Conservation (phyloP, 2,888 invertebrate genomes). For the Phoenoteleia sp. region DNA sequence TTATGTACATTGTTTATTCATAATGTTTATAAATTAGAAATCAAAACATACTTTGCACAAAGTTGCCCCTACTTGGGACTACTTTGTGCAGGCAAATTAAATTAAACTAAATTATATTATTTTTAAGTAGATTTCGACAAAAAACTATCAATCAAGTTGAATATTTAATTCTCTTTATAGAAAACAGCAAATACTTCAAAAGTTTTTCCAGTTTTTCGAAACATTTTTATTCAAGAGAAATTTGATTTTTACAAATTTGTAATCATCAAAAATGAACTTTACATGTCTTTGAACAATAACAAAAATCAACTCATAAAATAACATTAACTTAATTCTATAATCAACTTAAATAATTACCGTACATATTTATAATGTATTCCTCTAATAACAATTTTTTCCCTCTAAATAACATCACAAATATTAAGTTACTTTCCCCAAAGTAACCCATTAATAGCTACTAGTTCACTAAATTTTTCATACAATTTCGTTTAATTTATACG, state of each 20-base stretch:
- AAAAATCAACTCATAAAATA: not conserved
- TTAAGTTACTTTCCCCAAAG: no score
- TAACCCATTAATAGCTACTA: no score
- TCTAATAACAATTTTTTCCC: not conserved
- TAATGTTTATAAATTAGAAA: not conserved
- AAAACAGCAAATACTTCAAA: not conserved
- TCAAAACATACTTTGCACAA: conserved; percentile 18
- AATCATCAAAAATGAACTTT: not conserved
- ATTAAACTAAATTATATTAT: not conserved
- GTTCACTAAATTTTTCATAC: no score
- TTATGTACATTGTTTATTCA: not conserved
- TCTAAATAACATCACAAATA: no score
- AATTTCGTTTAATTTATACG: not conserved
- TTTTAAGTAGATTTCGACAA: not conserved
- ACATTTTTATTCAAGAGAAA: not conserved
- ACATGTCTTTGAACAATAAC: not conserved
- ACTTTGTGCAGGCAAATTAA: conserved; percentile 2
- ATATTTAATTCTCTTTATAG: not conserved
- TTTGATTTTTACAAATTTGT: not conserved
- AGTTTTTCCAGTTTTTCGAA: not conserved
- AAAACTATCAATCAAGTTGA: not conserved
- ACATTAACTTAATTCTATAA: not conserved
- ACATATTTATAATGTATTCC: not conserved
- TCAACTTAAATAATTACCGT: not conserved
- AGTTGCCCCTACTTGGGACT: conserved; percentile 4